These are phyloP conservation scores for Argopecten irradians DNA, from an alignment of 1,140 invertebrate genomes.

Conservation along the genomic window DNA sequence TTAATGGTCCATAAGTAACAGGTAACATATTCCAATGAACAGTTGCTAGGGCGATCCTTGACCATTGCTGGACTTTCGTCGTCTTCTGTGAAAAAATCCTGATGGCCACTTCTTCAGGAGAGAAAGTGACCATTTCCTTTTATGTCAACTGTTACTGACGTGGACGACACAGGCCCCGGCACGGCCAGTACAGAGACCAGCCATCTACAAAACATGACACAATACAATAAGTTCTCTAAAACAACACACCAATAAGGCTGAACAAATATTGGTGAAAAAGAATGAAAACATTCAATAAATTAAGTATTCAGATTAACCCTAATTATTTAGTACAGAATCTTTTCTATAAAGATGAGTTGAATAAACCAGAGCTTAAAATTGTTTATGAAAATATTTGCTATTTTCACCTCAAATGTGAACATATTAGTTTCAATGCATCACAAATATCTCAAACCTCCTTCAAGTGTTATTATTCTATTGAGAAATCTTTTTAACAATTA, in stretches of 20 bases:
- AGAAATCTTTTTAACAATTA: too few relatives aligned
- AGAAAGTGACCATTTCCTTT: conserved; percentile 66
- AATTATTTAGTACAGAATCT: neutral
- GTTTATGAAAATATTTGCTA: too few relatives aligned
- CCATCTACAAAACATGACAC: conserved; percentile 78
- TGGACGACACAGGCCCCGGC: conserved; percentile 92
- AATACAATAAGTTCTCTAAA: neutral
- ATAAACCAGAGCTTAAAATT: too few relatives aligned
- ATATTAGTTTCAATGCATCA: too few relatives aligned
- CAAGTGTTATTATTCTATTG: too few relatives aligned
- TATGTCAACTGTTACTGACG: conserved; percentile 74
- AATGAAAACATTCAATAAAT: neutral
- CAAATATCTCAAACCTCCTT: too few relatives aligned
- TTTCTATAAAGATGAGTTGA: too few relatives aligned
- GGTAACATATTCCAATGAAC: neutral
- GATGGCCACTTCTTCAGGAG: conserved; percentile 71
- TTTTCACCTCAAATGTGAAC: too few relatives aligned
- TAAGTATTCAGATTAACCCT: too few relatives aligned
- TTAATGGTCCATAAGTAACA: neutral
- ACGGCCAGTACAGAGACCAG: conserved; percentile 86
- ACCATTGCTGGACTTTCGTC: neutral
- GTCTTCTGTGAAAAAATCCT: conserved; percentile 63
- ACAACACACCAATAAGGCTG: neutral
- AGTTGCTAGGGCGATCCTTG: neutral
- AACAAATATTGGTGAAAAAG: neutral